Evolutionary conservation across 2,113 vertebrate species (phyloP), one percentile per base, ranked within the genome.

Genomic region (Sinocyclocheilus anshuiensis): DNA sequence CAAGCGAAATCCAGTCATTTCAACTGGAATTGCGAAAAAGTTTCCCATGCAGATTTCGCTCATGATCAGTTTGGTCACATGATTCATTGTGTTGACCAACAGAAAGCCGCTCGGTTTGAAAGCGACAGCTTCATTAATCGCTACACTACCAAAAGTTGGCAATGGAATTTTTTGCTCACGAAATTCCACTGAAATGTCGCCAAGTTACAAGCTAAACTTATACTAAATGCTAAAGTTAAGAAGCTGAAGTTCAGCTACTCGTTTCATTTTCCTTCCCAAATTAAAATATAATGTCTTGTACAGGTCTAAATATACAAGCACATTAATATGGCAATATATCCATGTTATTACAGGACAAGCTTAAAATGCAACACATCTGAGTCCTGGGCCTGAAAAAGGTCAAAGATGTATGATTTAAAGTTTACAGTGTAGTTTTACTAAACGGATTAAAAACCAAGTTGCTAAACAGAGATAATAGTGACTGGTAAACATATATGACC

Each of bases 401-500:
- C 0, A 11, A 42, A 45, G 1, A 8, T 12, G 6, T 22, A 42
- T 45, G 11, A 15, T 24, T 75, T n/a, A 74, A 74, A 11, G n/a
- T 76, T 42, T 42, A 8, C 6, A 76, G 50, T 76, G 74, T 39
- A 39, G 18, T 72, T 72, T 39, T 72, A 72, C 18, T 1, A 72
- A 39, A 33, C 42, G 1, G 9, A 45, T 45, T 45, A 10, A 36
- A 69, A 71, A 22, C 18, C 22, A 75, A 75, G 22, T n/a, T n/a
- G 22, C 5, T 45, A 48, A 75, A 75, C 22, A 16, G 39, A 15
- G 42, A 26, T 9, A n/a, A 76, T 48, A 48, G 24, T 6, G n/a
- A 22, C 72, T 26, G 42, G 22, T 72, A 13, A 45, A 22, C 24
- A 0, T n/a, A 89, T 92, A 89, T 90, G 92, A 94, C 94, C 94